These are phyloP conservation scores for Lerista edwardsae DNA, from an alignment of 2,797 vertebrate genomes.

Conservation along the genomic window DNA sequence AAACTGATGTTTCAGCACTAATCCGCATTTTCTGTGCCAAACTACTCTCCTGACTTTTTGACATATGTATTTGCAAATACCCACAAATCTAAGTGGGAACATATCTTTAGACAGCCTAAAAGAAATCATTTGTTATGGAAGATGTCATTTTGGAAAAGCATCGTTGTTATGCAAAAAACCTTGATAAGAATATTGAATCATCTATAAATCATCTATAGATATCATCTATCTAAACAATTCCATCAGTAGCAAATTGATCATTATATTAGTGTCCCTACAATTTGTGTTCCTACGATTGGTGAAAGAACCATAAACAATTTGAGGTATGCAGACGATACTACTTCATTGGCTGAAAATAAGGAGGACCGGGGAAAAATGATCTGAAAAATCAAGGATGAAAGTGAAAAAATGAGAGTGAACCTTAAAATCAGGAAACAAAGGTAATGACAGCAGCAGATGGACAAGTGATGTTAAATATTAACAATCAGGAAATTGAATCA, in stretches of 20 bases:
- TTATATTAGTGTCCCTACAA: slow-evolving; percentile 25
- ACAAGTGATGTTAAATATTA: too few relatives aligned
- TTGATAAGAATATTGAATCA: slow-evolving; percentile 33
- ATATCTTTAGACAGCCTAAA: slow-evolving; percentile 34
- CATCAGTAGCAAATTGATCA: neutral
- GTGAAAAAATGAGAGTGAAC: too few relatives aligned
- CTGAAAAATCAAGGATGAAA: too few relatives aligned
- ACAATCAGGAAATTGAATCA: too few relatives aligned
- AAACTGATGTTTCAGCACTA: slow-evolving; percentile 24
- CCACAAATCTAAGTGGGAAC: slow-evolving; percentile 30
- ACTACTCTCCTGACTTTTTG: slow-evolving; percentile 42
- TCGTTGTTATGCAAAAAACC: slow-evolving; percentile 23
- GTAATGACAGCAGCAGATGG: too few relatives aligned
- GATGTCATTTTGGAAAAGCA: neutral
- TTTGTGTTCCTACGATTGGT: too few relatives aligned
- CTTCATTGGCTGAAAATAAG: too few relatives aligned
- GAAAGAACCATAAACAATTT: too few relatives aligned
- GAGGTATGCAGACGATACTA: too few relatives aligned
- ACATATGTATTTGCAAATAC: slow-evolving; percentile 10
- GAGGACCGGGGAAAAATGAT: too few relatives aligned
- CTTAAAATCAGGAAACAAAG: too few relatives aligned
- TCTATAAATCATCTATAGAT: slow-evolving; percentile 40
- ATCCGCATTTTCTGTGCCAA: slow-evolving; percentile 34
- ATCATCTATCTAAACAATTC: slow-evolving; percentile 32
- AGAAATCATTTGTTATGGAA: slow-evolving; percentile 2